These are phyloP conservation scores for Macrocentrus cingulum DNA, from an alignment of 1,140 invertebrate genomes.

Conservation along the genomic window DNA sequence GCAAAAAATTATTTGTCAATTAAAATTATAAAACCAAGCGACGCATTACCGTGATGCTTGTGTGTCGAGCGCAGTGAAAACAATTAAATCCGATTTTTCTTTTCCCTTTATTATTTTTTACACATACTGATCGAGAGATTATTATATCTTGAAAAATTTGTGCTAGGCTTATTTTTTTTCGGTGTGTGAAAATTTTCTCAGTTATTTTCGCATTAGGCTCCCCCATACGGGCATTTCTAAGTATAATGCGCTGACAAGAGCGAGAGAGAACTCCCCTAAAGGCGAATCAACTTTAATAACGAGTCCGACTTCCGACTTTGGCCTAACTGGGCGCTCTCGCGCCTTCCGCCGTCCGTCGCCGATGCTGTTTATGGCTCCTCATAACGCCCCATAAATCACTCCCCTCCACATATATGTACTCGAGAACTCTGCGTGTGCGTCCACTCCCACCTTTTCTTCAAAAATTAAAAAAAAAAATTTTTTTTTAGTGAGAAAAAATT, in stretches of 20 bases:
- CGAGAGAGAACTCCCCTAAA: conserved; percentile 7
- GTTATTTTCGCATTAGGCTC: too few relatives aligned
- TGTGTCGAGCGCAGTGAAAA: conserved; percentile 8
- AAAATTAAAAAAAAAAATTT: conserved; percentile 10
- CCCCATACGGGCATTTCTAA: too few relatives aligned
- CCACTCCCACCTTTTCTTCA: conserved; percentile 3
- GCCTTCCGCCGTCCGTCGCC: conserved; percentile 33
- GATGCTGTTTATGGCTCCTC: conserved; percentile 57
- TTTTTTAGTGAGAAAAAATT: neutral
- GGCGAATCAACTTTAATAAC: conserved; percentile 29
- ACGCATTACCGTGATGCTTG: conserved; percentile 29
- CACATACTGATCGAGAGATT: too few relatives aligned
- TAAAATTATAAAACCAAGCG: conserved; percentile 37
- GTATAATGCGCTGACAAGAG: too few relatives aligned
- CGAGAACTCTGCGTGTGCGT: conserved; percentile 17
- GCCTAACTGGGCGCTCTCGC: conserved; percentile 19
- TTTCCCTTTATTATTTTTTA: neutral
- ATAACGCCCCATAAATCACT: conserved; percentile 58
- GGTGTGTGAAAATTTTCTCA: too few relatives aligned
- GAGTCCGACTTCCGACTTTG: conserved; percentile 15
- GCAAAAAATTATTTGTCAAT: conserved; percentile 39
- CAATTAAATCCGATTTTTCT: conserved; percentile 5
- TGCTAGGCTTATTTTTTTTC: too few relatives aligned
- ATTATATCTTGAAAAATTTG: too few relatives aligned
- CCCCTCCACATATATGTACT: conserved; percentile 29